These are phyloP conservation scores for Drosophila chauvacae DNA, from an alignment of 1,140 invertebrate genomes.

Conservation along the genomic window DNA sequence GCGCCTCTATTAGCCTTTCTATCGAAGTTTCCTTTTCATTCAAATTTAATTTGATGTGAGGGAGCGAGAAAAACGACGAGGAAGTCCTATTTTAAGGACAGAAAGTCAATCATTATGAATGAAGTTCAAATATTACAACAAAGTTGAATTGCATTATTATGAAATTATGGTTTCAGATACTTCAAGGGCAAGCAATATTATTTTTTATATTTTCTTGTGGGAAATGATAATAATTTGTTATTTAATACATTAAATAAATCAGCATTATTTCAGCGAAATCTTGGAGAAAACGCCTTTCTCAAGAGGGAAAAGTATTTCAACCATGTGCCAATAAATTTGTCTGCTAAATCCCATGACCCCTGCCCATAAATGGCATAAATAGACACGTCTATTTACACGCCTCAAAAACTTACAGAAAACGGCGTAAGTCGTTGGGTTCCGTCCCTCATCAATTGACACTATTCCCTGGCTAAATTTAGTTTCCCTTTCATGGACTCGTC, in stretches of 20 bases:
- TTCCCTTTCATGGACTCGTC: constrained; percentile 15
- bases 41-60: constrained; percentile 9
- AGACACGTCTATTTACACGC: not conserved
- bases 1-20: not conserved
- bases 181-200: not conserved
- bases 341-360: not conserved
- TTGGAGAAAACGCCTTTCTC: no score
- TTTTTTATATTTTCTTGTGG: not conserved
- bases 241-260: not conserved
- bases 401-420: constrained; percentile 11
- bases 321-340: constrained; percentile 1
- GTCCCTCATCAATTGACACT: constrained; percentile 31
- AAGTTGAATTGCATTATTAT: no score
- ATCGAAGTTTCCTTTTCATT: not conserved
- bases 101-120: not conserved
- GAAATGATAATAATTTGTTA: not conserved
- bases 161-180: not conserved
- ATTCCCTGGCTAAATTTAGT: constrained; percentile 30
- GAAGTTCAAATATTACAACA: not conserved
- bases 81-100: not conserved
- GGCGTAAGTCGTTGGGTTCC: not conserved
- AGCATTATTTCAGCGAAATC: not conserved
- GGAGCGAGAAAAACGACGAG: not conserved
- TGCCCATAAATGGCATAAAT: constrained; percentile 10
- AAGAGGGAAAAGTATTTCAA: not conserved